Evolutionary conservation across 2,888 invertebrate species (phyloP).

Genomic region (Caenorhabditis sp.): DNA sequence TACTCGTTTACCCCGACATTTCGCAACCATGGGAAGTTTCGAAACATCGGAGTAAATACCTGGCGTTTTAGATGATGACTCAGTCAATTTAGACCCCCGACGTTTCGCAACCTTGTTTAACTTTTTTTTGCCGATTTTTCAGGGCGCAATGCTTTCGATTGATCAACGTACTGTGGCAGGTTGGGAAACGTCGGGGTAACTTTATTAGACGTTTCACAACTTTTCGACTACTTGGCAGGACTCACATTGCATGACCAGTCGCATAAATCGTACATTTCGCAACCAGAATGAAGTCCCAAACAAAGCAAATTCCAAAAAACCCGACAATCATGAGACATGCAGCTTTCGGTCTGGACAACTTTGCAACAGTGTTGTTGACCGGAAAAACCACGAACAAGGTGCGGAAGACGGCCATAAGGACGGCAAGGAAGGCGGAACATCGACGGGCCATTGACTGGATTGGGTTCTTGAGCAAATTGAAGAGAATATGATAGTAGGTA

Average conservation of each 20-base stretch:
- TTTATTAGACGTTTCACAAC: no score
- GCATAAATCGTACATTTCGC: background rate
- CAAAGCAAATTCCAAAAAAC: background rate
- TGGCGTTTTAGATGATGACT: no score
- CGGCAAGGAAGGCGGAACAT: conserved; percentile 5
- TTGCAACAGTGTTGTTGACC: background rate
- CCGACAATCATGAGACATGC: background rate
- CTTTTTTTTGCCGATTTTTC: no score
- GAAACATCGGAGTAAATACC: background rate
- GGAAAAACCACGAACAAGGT: background rate
- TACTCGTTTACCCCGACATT: background rate
- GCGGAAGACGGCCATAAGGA: conserved; percentile 13
- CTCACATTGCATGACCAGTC: no score
- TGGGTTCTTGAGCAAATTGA: background rate
- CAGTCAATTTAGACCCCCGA: no score
- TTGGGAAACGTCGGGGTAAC: no score
- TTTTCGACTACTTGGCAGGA: no score
- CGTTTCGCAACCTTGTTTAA: no score
- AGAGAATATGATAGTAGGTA: background rate
- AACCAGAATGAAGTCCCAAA: background rate
- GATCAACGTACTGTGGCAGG: no score
- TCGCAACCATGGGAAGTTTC: no score
- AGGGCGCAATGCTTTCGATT: no score
- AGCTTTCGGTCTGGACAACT: background rate
- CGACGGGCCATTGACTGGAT: background rate